Conservation (phyloP, 2,113 vertebrate genomes). For the Actenoides lindsayi region DNA sequence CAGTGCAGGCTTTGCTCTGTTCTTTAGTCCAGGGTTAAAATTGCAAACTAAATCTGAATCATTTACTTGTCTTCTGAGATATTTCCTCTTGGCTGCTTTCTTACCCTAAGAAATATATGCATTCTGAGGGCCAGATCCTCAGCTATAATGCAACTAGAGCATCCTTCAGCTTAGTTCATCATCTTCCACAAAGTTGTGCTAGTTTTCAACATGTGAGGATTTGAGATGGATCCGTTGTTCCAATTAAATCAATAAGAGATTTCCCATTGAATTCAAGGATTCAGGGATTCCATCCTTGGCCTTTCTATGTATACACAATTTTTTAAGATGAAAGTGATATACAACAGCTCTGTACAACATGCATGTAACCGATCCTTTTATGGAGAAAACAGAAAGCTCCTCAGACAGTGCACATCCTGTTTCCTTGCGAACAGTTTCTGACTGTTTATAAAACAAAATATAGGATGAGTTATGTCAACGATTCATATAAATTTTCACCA, state of each 20-base stretch:
- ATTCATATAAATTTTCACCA: constrained; percentile 28
- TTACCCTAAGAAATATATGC: neutral
- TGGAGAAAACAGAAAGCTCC: constrained; percentile 42
- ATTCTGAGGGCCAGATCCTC: constrained; percentile 18
- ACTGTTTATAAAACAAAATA: constrained; percentile 65
- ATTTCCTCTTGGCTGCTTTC: neutral
- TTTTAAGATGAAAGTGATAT: constrained; percentile 47
- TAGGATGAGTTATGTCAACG: constrained; percentile 30
- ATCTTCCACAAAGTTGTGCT: neutral
- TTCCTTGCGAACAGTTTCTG: neutral
- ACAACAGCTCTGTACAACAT: constrained; percentile 39
- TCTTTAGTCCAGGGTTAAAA: constrained; percentile 6
- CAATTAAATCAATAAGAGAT: constrained; percentile 37
- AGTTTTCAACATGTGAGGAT: neutral
- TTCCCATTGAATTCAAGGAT: neutral
- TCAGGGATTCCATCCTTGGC: neutral
- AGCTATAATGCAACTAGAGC: neutral
- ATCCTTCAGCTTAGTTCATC: constrained; percentile 13
- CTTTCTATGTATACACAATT: neutral
- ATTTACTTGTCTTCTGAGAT: constrained; percentile 23
- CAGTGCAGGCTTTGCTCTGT: neutral
- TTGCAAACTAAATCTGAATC: constrained; percentile 1
- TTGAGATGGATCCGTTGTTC: constrained; percentile 12
- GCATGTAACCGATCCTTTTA: constrained; percentile 51
- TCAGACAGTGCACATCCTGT: constrained; percentile 51